Base-by-base conservation (phyloP, 2,888 invertebrate species). In the Agrypnus murinus region DNA sequence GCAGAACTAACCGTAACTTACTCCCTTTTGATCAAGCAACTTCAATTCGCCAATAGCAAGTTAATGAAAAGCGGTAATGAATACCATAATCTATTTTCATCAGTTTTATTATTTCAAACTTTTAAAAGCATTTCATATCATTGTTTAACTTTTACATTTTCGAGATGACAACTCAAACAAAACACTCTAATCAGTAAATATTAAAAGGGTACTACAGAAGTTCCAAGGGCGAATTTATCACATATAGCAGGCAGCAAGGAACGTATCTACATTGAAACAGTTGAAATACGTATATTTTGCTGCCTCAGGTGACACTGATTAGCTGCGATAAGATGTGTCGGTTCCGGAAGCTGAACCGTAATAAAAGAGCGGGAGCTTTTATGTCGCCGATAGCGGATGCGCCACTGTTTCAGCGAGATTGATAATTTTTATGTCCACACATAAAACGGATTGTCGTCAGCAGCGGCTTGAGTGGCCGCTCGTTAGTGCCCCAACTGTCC, bases 361-460 rank as follows among this genome's bases (percentile, higher is more conserved):
- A 78, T 77, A 78, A 79, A 79, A 78, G 77, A 74, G 71, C 78
- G 76, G 74, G 73, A 74, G 74, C 76, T 80, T 80, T 81, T 80
- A 80, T 78, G 78, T 74, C 72, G 75, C 72, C 78, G 79, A 80
- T 80, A 79, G 78, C 77, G 77, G 75, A 75, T 76, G 77, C 77
- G 71, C 75, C 77, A 77, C 78, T 78, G 79, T 80, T 80, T 78
- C 77, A 78, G 78, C 77, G 73, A 81, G 81, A 81, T 82, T 82
- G 82, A 82, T 82, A 82, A 82, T 82, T 82, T 82, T 82, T 82
- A 82, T 81, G 81, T 74, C 75, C 72, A 74, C 78, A 76, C 78
- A 80, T 81, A 81, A 81, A 82, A 79, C 76, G 77, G 75, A 74
- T 69, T 67, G 65, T 66, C 71, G 71, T 53, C 72, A 65, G 74